Conservation (phyloP, 2,113 vertebrate species). For the Cryptomyrus ogoouensis region DNA sequence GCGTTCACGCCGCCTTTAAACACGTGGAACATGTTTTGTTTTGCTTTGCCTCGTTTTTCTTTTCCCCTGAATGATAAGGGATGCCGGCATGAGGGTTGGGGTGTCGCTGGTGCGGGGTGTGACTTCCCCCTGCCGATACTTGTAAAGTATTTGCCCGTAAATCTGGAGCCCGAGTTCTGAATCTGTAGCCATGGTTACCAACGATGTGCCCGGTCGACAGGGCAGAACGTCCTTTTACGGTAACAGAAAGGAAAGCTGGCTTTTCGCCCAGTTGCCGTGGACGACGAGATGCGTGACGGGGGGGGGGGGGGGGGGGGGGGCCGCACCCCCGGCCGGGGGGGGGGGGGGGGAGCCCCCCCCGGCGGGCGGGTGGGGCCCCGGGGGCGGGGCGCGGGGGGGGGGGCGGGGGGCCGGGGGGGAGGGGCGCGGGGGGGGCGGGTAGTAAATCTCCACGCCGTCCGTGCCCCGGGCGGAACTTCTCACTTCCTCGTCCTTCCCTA, state of each 20-base stretch:
- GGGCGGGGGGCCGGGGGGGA: too few relatives aligned
- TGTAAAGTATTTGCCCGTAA: not conserved
- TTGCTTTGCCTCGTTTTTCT: not conserved
- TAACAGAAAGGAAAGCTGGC: not conserved
- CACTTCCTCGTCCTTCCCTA: not conserved
- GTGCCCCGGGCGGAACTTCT: not conserved
- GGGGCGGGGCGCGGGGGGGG: not conserved
- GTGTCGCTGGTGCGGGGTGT: not conserved
- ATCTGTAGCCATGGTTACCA: not conserved
- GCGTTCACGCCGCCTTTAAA: not conserved
- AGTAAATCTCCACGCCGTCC: not conserved
- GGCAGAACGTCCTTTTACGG: not conserved
- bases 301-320: not conserved
- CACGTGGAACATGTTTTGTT: not conserved
- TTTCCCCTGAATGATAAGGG: not conserved
- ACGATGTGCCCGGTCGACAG: not conserved
- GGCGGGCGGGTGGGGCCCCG: too few relatives aligned
- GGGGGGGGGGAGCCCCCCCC: not conserved
- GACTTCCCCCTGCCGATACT: not conserved
- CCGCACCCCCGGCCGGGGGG: too few relatives aligned
- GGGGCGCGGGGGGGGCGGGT: too few relatives aligned
- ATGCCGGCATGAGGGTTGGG: not conserved
- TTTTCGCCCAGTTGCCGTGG: not conserved
- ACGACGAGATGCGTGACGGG: not conserved
- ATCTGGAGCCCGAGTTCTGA: not conserved